Percentiles rank a stretch among this genome's conserved stretches.
Conservation (phyloP, 2,113 vertebrate species). For the Tretioscincus oriximinensis region DNA sequence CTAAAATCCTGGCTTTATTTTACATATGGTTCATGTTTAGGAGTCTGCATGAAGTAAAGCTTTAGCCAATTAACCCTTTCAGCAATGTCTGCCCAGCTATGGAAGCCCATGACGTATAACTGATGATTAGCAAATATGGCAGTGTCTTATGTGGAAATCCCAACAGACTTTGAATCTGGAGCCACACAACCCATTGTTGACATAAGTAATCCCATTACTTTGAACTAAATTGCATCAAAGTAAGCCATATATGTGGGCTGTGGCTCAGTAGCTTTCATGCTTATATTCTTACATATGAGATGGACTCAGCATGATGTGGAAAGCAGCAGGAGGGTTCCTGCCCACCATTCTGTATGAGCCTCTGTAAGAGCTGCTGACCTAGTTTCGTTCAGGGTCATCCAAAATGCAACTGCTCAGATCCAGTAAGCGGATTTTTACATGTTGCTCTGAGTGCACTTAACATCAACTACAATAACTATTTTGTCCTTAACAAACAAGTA, state of each 20-base stretch:
- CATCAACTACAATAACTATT: neutral
- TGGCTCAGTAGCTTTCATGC: neutral
- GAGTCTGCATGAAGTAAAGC: conserved; percentile 53
- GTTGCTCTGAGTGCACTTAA: neutral
- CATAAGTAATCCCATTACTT: neutral
- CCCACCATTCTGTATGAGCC: neutral
- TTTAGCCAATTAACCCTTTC: conserved; percentile 64
- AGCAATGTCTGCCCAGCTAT: conserved; percentile 40
- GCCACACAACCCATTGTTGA: conserved; percentile 13
- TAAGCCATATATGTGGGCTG: neutral
- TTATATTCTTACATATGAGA: neutral
- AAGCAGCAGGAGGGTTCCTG: neutral
- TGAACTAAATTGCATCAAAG: neutral
- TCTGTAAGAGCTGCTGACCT: neutral
- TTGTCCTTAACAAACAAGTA: neutral
- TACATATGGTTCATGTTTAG: conserved; percentile 74
- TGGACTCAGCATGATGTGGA: neutral
- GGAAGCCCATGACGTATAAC: neutral
- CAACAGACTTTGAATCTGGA: neutral
- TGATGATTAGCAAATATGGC: conserved; percentile 22
- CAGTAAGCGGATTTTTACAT: neutral
- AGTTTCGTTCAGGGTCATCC: neutral
- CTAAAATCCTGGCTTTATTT: conserved; percentile 67
- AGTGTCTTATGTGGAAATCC: neutral
- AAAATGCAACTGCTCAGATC: neutral